These are phyloP conservation scores for Oncorhynchus gorbuscha DNA, from an alignment of 2,113 vertebrate genomes.

Conservation along the genomic window DNA sequence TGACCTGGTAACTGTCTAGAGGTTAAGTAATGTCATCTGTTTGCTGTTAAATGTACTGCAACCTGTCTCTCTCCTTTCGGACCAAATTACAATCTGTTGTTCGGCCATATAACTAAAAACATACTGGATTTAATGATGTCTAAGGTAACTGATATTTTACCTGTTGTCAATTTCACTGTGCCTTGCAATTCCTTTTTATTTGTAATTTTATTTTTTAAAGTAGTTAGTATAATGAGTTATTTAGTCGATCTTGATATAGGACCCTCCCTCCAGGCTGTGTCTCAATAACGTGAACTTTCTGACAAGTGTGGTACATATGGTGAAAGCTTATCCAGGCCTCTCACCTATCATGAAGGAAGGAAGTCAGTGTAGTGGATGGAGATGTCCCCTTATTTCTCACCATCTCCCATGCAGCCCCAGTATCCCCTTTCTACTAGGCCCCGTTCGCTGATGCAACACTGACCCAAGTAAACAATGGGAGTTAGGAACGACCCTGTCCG, in stretches of 20 bases:
- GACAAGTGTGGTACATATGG: not conserved
- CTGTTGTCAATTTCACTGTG: conserved; percentile 68
- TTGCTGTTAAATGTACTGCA: conserved; percentile 39
- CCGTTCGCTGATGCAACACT: not conserved
- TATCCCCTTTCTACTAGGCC: not conserved
- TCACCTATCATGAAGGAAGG: not conserved
- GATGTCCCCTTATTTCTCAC: not conserved
- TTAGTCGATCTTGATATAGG: no score
- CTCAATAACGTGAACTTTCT: not conserved
- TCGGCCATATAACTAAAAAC: conserved; percentile 1
- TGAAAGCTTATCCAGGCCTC: not conserved
- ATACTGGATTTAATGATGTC: conserved; percentile 60
- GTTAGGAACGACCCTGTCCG: conserved; percentile 40
- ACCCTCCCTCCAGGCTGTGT: no score
- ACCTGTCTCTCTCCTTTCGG: conserved; percentile 54
- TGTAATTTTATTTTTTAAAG: conserved; percentile 15
- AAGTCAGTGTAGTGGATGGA: not conserved
- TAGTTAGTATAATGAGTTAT: not conserved
- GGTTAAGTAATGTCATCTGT: conserved; percentile 15
- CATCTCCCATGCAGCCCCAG: not conserved
- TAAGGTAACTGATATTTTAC: conserved; percentile 9
- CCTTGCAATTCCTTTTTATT: conserved; percentile 63
- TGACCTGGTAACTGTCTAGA: conserved; percentile 53
- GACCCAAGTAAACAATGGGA: not conserved
- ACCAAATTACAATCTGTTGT: conserved; percentile 61